A percentile compares a stretch with the other conserved stretches of the same genome.
Conservation (phyloP, 23 tunicate genomes). For the Pegea sp. region DNA sequence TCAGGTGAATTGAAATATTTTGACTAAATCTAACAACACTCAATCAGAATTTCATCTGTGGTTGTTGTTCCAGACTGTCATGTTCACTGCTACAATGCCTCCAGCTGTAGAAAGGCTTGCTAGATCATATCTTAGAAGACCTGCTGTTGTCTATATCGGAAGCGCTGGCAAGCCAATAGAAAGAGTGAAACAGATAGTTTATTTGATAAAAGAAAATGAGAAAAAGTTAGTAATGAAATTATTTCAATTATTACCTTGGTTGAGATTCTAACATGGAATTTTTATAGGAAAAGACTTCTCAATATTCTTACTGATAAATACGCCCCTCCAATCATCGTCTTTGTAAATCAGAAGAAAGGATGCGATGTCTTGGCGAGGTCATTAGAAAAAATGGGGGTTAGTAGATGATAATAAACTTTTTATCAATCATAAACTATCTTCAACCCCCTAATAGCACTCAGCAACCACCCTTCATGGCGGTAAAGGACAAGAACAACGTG, state of each 20-base stretch:
- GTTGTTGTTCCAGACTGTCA: conserved; percentile 98
- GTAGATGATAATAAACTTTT: no score
- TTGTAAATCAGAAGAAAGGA: conserved; percentile 97
- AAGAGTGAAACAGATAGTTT: conserved; percentile 66
- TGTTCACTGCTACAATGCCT: conserved; percentile 99
- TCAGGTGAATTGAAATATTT: conserved; percentile 13
- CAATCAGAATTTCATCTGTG: no score
- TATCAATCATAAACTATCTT: no score
- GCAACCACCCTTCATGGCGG: conserved; percentile 94
- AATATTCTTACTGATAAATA: no score
- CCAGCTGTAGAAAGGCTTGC: conserved; percentile 85
- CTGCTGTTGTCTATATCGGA: conserved; percentile 86
- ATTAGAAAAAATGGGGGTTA: conserved; percentile 83
- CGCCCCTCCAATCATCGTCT: conserved; percentile 78
- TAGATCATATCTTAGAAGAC: conserved; percentile 64
- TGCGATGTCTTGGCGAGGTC: conserved; percentile 90
- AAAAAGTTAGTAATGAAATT: conserved; percentile 49
- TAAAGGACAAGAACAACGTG: conserved; percentile 90
- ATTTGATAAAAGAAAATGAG: conserved; percentile 70
- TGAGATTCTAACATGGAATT: no score
- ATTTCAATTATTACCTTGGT: no score
- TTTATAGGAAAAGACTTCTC: no score
- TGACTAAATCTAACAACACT: no score
- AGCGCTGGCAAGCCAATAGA: conserved; percentile 91
- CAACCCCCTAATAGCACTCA: conserved; percentile 18